Evolutionary conservation across 2,888 invertebrate genomes (phyloP), one percentile per base, ranked within the genome.

Genomic region (Escarpia spicata): DNA sequence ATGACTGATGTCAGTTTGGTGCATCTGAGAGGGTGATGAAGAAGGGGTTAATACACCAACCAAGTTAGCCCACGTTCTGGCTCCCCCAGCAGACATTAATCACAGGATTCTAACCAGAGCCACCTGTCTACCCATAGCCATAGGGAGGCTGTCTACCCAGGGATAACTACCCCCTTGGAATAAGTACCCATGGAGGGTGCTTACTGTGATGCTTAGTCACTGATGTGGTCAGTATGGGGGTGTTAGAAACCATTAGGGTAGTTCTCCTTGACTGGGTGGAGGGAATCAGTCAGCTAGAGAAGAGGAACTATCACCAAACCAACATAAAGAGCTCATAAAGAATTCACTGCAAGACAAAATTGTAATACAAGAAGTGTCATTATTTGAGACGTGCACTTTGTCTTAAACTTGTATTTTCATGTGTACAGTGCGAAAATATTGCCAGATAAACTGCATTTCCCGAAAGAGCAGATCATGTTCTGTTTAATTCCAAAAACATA

Each of bases 51-150:
- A 75, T 26, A 26, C n/a, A 15, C 26, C 75, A 75, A 75, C 75
- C 75, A 15, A 75, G 75, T 75, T 75, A 75, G 6, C 75, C 75
- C 75, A 26, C 26, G 26, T 75, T 75, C 19, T 1, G 4, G 75
- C 75, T 75, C 26, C n/a, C 75, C 75, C 19, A 75, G 75, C 75
- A 75, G 26, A 75, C 26, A 75, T 75, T 75, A 75, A 75, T 75
- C 75, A 75, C 75, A 75, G 75, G 75, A 75, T 15, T 75, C 75
- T 75, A 75, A 75, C 75, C 75, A 75, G n/a, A n/a, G 75, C 75
- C 75, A 75, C 26, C 19, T 26, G 75, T 75, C 75, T 75, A 2
- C 75, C 3, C 75, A 26, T 26, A 6, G 15, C 52, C 52, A 4
- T 9, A 37, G 37, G 52, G 52, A 12, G 52, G 26, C 75, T 4